These are phyloP conservation scores for Ooceraea biroi DNA, from an alignment of 1,140 invertebrate genomes.

Conservation along the genomic window DNA sequence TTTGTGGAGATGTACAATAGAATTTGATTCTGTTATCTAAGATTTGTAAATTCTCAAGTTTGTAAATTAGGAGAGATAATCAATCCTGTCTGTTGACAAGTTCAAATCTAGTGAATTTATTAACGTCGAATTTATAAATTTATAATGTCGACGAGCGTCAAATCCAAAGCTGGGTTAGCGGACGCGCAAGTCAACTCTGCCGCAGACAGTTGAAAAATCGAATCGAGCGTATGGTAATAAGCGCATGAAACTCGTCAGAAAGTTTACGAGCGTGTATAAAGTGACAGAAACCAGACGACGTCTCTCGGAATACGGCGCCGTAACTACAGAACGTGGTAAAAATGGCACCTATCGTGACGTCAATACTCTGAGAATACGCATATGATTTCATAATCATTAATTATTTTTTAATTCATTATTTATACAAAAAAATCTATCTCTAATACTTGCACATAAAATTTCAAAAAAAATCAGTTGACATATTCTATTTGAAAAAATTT, in stretches of 20 bases:
- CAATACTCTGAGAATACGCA: background rate
- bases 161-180: conserved; percentile 37
- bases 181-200: conserved; percentile 29
- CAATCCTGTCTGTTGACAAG: background rate
- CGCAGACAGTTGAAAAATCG: conserved; percentile 47
- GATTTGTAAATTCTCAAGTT: too few relatives aligned
- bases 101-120: background rate
- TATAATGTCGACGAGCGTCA: background rate
- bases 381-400: background rate
- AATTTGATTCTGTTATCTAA: too few relatives aligned
- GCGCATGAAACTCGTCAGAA: conserved; percentile 5
- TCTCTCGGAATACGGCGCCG: background rate
- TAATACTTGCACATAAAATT: background rate
- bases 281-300: background rate
- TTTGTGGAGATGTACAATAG: too few relatives aligned
- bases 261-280: conserved; percentile 43
- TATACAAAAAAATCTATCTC: background rate
- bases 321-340: conserved; percentile 6
- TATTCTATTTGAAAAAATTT: background rate
- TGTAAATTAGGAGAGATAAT: background rate
- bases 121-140: background rate
- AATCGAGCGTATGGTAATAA: conserved; percentile 35
- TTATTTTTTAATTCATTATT: background rate
- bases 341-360: background rate
- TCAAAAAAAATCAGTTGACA: background rate